phyloP scores from a whole-genome alignment of 2,113 vertebrate species.

The Lophura nycthemera region DNA sequence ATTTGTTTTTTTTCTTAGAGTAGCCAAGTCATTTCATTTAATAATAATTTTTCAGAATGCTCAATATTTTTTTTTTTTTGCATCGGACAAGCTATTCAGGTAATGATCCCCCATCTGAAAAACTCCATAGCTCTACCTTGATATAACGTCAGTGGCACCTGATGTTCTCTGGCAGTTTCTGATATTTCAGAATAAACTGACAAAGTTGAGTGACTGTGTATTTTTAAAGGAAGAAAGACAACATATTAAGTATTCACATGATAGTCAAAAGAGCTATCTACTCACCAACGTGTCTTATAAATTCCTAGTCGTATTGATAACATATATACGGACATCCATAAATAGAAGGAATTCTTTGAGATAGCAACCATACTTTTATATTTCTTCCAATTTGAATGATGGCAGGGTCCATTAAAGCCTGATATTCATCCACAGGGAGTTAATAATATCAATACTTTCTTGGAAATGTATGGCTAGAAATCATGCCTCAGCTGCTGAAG shows the following conservation, averaged over 20 bases:
- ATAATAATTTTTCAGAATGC: background rate
- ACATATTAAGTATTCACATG: background rate
- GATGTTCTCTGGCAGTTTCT: background rate
- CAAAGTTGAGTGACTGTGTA: background rate
- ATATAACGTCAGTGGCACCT: background rate
- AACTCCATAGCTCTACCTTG: background rate
- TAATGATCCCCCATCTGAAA: background rate
- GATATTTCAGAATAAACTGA: background rate
- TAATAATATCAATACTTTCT: background rate
- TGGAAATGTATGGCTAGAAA: background rate
- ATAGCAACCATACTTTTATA: background rate
- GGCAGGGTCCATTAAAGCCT: background rate
- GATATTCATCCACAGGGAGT: background rate
- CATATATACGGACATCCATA: background rate
- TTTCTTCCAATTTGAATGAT: background rate
- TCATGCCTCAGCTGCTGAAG: fast-evolving
- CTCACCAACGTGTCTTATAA: background rate
- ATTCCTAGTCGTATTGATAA: background rate
- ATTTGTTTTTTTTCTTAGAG: background rate
- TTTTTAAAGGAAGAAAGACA: background rate
- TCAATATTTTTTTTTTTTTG: background rate
- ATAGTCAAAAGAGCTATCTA: background rate
- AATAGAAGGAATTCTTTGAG: background rate
- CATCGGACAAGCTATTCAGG: background rate
- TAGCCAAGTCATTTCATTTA: background rate